Percentiles rank a stretch among this genome's conserved stretches.
These are phyloP conservation scores for Brachypalpus laphriformis DNA, from an alignment of 2,888 invertebrate genomes.

Conservation along the genomic window DNA sequence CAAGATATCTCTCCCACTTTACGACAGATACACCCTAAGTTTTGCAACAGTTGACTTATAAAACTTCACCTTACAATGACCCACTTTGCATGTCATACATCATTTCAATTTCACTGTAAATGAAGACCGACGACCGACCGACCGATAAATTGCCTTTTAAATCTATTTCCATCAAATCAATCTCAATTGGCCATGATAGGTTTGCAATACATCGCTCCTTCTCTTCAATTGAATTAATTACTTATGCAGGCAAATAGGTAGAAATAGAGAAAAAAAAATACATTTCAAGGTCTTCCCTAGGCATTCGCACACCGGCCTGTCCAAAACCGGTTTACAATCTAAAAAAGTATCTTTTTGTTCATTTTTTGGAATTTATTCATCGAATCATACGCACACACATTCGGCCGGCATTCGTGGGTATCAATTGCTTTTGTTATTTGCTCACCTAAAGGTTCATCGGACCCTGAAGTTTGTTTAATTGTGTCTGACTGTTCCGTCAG, in stretches of 20 bases:
- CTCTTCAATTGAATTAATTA: conserved; percentile 26
- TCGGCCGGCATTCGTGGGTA: conserved; percentile 20
- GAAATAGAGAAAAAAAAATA: neutral
- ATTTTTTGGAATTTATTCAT: neutral
- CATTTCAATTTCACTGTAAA: neutral
- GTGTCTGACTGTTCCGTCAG: neutral
- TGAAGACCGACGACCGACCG: neutral
- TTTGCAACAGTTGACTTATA: too few species aligned
- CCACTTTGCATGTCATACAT: conserved; percentile 8
- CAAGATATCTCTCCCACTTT: too few species aligned
- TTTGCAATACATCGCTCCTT: neutral
- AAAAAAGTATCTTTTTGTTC: neutral
- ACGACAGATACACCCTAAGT: too few species aligned
- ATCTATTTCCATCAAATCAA: conserved; percentile 30
- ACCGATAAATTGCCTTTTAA: conserved; percentile 8
- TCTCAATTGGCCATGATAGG: conserved; percentile 34
- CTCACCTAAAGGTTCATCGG: conserved; percentile 46
- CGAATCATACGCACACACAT: conserved; percentile 9
- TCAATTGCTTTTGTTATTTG: conserved; percentile 16
- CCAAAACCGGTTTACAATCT: conserved; percentile 22
- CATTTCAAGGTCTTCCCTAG: conserved; percentile 36
- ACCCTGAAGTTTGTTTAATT: conserved; percentile 19
- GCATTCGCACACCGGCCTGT: conserved; percentile 4
- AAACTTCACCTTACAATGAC: neutral
- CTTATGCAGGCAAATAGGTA: conserved; percentile 7